Base-by-base conservation (phyloP, 2,113 vertebrate species). In the Tiliqua scincoides region DNA sequence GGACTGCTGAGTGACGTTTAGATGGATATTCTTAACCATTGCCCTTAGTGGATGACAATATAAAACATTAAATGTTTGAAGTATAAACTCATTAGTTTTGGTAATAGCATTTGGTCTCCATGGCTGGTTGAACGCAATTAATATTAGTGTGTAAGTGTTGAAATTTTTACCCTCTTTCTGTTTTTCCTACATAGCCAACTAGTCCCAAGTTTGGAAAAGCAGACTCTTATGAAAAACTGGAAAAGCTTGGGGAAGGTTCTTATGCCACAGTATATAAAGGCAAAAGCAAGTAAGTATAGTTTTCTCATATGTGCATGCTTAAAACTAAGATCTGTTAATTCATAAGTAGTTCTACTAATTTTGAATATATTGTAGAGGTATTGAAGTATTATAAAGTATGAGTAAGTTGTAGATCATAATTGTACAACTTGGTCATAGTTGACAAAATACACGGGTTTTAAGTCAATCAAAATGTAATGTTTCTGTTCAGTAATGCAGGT, bases 231-330 rank as follows among this genome's bases (percentile, higher is more conserved):
- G 99, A 99, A 93, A 99, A 99, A 94, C 97, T 99, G 93, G 99
- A 99, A 95, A 99, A 99, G 91, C 95, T 99, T 76, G 99, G 99
- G 79, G 99, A 99, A 93, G 99, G 99, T 9, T 99, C 99, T 70
- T 99, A 99, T 85, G 99, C 99, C 76, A 99, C 99, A 20, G 99
- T 99, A 48, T 99, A 99, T 96, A 99, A 99, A 97, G 99, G 99
- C 79, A 99, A 99, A 96, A 99, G 99, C 99, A 99, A 99, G 99
- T 99, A 96, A 98, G 99, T 97, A 30, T 74, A 48, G 62, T 83
- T 62, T 3, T 63, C 77, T 52, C 6, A 65, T 52, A 17, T 6
- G 21, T 8, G 57, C 52, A 4, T 77, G 27, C 10, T 40, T 79
- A 20, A 54, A 72, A 67, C 63, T 48, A 70, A 17, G 10, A 57